Evolutionary conservation across 2,113 vertebrate species (phyloP), one percentile per base, ranked within the genome.

Genomic region (Notiomystis cincta): DNA sequence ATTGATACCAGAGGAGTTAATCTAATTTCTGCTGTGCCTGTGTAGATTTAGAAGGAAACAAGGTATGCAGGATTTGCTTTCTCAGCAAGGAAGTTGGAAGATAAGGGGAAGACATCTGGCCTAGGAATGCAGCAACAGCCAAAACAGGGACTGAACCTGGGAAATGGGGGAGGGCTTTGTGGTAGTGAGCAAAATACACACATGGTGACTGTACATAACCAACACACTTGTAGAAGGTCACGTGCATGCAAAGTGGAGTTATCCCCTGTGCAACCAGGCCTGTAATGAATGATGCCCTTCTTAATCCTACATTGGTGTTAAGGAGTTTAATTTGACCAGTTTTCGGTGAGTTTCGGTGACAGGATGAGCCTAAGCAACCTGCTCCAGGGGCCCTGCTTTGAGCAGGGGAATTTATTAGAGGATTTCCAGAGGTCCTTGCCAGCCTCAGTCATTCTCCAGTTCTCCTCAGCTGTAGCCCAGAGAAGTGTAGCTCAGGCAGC

Each of bases 401-500:
- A 40, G 62, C 30, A 31, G 38, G 6, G 11, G 9, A 5, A 1
- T 44, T 54, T 66, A 1, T 65, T 50, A 22, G 38, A 13, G 35
- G 25, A 13, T 62, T 82, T 89, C 40, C 31, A 37, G 27, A 50
- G n/a, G 22, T 75, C 33, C 27, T 13, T 61, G 50, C 33, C 44
- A 27, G 5, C 33, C n/a, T 65, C 24, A 5, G 12, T 44, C 0
- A 0, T 47, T 53, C 17, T 56, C 19, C 2, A 5, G 2, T 62
- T 85, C 35, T 58, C 23, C 67, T 82, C 40, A 70, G 1, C n/a
- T 87, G 40, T 38, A 71, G 35, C 21, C 33, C 51, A 35, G 78
- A 37, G 35, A 31, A 28, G 12, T 66, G 53, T 10, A n/a, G 19
- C n/a, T 51, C n/a, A 87, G 67, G 45, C 37, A 61, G 48, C 78